phyloP scores from a whole-genome alignment of 2,797 vertebrate species.

The Erethizon dorsatum region DNA sequence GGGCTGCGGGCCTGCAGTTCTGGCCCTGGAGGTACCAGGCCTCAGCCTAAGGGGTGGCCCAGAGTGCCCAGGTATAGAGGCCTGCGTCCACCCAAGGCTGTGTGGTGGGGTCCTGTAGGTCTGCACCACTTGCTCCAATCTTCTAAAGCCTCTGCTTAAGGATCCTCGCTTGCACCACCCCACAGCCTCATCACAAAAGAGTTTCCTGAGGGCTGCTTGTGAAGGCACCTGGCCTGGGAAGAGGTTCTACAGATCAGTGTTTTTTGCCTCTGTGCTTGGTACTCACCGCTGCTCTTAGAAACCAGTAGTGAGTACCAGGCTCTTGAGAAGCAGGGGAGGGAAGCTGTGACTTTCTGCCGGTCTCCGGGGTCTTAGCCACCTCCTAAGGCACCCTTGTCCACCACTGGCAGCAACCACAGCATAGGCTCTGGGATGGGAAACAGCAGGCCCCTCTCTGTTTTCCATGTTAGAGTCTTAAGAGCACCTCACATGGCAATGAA shows the following conservation, averaged over 20 bases:
- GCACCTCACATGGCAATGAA: not conserved
- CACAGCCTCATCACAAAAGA: not conserved
- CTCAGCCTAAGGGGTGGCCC: not conserved
- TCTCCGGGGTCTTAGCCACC: not conserved
- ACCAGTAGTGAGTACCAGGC: not conserved
- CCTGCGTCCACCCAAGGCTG: conserved; percentile 1
- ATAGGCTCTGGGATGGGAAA: not conserved
- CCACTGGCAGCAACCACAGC: not conserved
- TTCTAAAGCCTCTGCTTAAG: not conserved
- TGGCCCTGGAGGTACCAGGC: not conserved
- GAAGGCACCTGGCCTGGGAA: not conserved
- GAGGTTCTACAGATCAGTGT: not conserved
- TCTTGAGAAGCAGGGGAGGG: not conserved
- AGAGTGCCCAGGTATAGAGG: not conserved
- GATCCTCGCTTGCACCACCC: not conserved
- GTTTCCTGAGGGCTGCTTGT: not conserved
- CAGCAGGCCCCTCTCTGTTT: not conserved
- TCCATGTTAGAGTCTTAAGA: not conserved
- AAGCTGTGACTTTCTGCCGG: not conserved
- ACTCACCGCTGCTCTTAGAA: not conserved
- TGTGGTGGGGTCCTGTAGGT: conserved; percentile 69
- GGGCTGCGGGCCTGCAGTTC: not conserved
- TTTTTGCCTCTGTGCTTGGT: conserved; percentile 10
- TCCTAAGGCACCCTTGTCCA: not conserved
- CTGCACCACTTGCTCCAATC: not conserved